Evolutionary conservation across 2,797 vertebrate genomes (phyloP), one percentile per base, ranked within the genome.

Genomic region (Sebastes ruberrimus): DNA sequence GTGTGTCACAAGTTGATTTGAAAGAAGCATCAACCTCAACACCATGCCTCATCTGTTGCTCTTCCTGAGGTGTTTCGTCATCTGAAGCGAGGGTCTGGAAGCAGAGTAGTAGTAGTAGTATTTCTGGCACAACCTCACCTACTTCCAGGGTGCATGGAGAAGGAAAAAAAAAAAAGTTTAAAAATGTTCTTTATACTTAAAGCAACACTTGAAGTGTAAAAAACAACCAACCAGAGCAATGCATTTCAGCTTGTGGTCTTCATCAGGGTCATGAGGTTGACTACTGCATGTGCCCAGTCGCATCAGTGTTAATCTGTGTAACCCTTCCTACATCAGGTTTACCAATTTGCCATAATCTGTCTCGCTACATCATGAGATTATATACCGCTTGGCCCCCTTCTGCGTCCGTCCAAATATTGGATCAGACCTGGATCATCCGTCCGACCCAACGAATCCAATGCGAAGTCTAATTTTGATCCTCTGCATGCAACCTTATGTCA

Each of bases 381-480:
- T 92, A 94, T 89, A 81, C 64, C 53, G 62, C 80, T 88, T 82
- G 84, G 42, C 74, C 84, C 79, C 76, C 35, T 78, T 86, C 84
- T 89, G 73, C 7, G 52, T 86, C 88, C 81, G 67, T 91, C 92
- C 85, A 94, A 94, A 95, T 92, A 94, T 92, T 90, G 87, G 91
- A 94, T 95, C 87, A 94, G 90, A 86, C 82, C 73, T 70, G 92
- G 93, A 95, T 95, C 84, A 95, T 93, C 93, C 79, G 11, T 75
- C 65, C 16, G 32, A 61, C 81, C 78, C 81, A 74, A 77, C 77
- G 85, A 76, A 91, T 90, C 82, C 76, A 87, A 78, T 60, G 81
- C 76, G 25, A 88, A 89, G 84, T 88, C 83, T 71, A 81, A 90
- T 91, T 94, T 93, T 91, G 85, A 94, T 93, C 86, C 88, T 62